These are phyloP conservation scores for Anisognathus igniventris DNA, from an alignment of 2,797 vertebrate genomes.

Conservation along the genomic window DNA sequence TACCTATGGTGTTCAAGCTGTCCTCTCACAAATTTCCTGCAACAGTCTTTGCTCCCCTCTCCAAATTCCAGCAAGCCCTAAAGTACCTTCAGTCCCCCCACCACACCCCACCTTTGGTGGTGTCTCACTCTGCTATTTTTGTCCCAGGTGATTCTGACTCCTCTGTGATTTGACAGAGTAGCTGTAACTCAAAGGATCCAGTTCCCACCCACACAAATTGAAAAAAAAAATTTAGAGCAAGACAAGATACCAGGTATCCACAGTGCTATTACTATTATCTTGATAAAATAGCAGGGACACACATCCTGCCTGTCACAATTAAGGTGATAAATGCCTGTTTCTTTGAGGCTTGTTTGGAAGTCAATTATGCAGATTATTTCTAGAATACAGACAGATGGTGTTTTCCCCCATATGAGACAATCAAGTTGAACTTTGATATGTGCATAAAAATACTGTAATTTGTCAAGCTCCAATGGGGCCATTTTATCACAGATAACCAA, in stretches of 20 bases:
- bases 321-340: constrained; percentile 76
- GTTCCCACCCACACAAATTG: constrained; percentile 12
- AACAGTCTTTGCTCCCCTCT: neutral
- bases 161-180: neutral
- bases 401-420: constrained; percentile 72
- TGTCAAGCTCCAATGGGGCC: constrained; percentile 67
- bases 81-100: fast-evolving
- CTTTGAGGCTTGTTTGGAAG: constrained; percentile 77
- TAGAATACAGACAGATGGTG: constrained; percentile 79
- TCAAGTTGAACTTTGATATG: constrained; percentile 76
- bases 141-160: neutral
- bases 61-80: neutral
- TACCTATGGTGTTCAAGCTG: fast-evolving
- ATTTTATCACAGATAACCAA: constrained; percentile 65
- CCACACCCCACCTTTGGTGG: neutral
- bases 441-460: constrained; percentile 73
- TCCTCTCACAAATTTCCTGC: neutral
- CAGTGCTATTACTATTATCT: constrained; percentile 65
- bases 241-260: constrained; percentile 55
- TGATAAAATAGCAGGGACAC: constrained; percentile 70
- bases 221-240: neutral
- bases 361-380: constrained; percentile 82
- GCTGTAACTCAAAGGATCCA: neutral
- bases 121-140: neutral
- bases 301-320: constrained; percentile 73